These are phyloP conservation scores for Porites cylindrica DNA, from an alignment of 92 coral and sea anemone genomes.

Conservation along the genomic window DNA sequence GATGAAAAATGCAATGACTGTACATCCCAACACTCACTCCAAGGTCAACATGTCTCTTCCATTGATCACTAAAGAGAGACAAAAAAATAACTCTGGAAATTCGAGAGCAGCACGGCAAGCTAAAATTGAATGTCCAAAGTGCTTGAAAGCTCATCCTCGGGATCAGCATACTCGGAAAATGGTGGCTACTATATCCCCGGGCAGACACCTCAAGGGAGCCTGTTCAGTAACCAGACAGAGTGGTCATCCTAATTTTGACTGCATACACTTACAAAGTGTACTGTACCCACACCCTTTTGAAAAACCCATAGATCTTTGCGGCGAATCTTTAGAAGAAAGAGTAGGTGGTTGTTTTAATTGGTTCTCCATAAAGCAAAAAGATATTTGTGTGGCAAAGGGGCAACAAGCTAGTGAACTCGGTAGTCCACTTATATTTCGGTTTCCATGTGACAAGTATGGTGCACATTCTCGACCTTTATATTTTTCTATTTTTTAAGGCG, in stretches of 20 bases:
- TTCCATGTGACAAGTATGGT: conserved; percentile 9
- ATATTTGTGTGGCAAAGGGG: conserved; percentile 30
- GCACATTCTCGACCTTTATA: conserved; percentile 28
- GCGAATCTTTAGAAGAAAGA: conserved; percentile 27
- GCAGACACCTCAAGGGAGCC: conserved; percentile 38
- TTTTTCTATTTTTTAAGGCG: conserved; percentile 62
- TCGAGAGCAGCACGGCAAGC: neutral
- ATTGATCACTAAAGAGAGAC: neutral
- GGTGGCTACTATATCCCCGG: conserved; percentile 40
- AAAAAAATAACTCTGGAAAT: neutral
- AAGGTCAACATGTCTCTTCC: neutral
- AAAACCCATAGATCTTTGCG: too few relatives aligned
- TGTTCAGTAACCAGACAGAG: conserved; percentile 33
- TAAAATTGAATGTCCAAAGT: conserved; percentile 22
- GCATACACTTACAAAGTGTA: too few relatives aligned
- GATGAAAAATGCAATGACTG: neutral
- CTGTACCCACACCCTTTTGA: too few relatives aligned
- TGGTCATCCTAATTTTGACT: too few relatives aligned
- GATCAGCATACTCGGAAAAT: conserved; percentile 46
- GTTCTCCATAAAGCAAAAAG: conserved; percentile 50
- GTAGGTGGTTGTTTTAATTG: conserved; percentile 38
- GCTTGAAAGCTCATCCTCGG: conserved; percentile 45
- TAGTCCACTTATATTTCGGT: conserved; percentile 49
- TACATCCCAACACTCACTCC: conserved; percentile 34
- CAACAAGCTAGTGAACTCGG: conserved; percentile 20